Base-by-base conservation (phyloP, 37 sponge, comb jelly and placozoan species). In the Dysidea cf. avara region DNA sequence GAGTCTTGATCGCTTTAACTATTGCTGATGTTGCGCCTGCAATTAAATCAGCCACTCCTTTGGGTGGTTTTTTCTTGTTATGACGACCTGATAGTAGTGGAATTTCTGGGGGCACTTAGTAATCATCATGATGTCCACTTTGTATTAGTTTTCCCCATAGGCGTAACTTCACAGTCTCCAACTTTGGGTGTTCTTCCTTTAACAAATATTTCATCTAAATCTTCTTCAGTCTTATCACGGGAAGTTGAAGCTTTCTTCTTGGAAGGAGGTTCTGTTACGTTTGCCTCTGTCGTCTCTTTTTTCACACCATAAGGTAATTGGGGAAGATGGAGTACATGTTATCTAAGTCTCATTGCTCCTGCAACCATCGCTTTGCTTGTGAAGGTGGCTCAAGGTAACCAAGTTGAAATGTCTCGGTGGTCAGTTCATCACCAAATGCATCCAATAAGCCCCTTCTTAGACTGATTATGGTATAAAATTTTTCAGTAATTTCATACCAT, bases 41-140 rank as follows among this genome's bases (percentile, higher is more conserved):
- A 36, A 58, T 54, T 7, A 71, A 26, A 22, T 38, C 72, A 56
- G 33, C 72, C 13, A 26, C 24, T 11, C 54, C n/a, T n/a, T n/a
- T n/a, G n/a, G n/a, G n/a, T n/a, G n/a, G n/a, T 25, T 32, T 54
- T 7, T 71, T 58, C 43, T 53, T 71, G n/a, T 54, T 71, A 22
- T 12, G 39, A 21, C 36, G 54, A 7, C 51, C n/a, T 46, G 68
- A 29, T 66, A 51, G n/a, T 48, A 7, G 51, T 51, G 9, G 72
- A 39, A 71, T 71, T 39, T 71, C 56, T 54, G 72, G 72, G 18
- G 72, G 72, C n/a, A 39, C 37, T 25, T 54, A 56, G 56, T 71
- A 71, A 34, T 71, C 56, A 71, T 53, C n/a, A n/a, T n/a, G n/a
- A n/a, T n/a, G n/a, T n/a, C n/a, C n/a, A n/a, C n/a, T n/a, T n/a